Evolutionary conservation across 2,888 invertebrate species (phyloP), one percentile per base, ranked within the genome.

Genomic region (Chymomyza fuscimana): DNA sequence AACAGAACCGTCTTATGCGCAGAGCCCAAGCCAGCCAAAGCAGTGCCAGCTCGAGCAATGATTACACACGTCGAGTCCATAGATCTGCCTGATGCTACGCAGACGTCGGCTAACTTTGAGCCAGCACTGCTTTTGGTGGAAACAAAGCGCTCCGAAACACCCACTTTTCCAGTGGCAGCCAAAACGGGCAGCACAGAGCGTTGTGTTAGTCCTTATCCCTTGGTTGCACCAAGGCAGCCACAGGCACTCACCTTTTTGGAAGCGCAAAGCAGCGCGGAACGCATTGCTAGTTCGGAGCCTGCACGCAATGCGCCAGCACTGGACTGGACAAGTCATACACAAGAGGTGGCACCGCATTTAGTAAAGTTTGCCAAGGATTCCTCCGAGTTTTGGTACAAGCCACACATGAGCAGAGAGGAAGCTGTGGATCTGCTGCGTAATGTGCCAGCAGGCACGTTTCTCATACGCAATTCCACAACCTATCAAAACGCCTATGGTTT

Each of bases 381-480:
- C 77, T 97, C 95, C 79, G 96, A 97, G 91, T 98, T 95, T 92
- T 99, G 99, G 99, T 99, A 99, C 93, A 99, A 99, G 91, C 97
- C 99, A 15, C 95, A 95, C 89, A 98, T 99, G 89, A 95, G 97
- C 22, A 94, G 99, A 76, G 99, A 99, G 92, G 98, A 99, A 93
- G 98, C 98, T 96, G 92, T 99, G 76, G 93, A 94, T 76, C 94
- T 98, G 89, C 93, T 99, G 71, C 95, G 96, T 79, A 95, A 96
- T 86, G 95, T 97, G 78, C 93, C 95, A 15, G 97, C 98, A 5
- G 99, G 99, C 51, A 96, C 98, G 10, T 99, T 99, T 93, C 95
- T 99, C 52, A 98, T 99, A 36, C 95, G 99, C 56, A 98, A 99
- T 93, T 98, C 98, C 60, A 99, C 91, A 22, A 91, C 92, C 3